These are phyloP conservation scores for Mastacembelus armatus DNA, from an alignment of 2,797 vertebrate species.

Conservation along the genomic window DNA sequence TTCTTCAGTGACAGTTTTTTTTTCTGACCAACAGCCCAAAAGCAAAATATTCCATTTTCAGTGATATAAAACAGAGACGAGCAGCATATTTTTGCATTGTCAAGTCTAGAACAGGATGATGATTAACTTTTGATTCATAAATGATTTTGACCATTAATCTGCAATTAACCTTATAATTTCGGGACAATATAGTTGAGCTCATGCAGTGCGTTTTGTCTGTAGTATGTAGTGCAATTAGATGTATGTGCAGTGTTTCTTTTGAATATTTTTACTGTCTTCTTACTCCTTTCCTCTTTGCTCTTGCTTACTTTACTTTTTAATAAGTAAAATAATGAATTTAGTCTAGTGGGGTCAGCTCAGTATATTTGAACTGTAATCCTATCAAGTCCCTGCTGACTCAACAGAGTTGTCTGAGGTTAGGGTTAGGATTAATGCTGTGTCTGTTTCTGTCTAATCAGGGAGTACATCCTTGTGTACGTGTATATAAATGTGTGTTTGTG, in stretches of 20 bases:
- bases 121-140: neutral
- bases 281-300: conserved; percentile 52
- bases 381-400: conserved; percentile 51
- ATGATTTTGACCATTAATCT: neutral
- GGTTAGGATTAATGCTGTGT: conserved; percentile 40
- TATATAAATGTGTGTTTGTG: conserved; percentile 50
- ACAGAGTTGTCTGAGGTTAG: conserved; percentile 38
- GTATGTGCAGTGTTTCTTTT: conserved; percentile 16
- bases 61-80: neutral
- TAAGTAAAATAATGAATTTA: conserved; percentile 48
- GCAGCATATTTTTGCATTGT: neutral
- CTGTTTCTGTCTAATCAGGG: conserved; percentile 63
- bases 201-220: neutral
- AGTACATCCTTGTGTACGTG: conserved; percentile 48
- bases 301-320: conserved; percentile 46
- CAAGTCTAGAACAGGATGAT: neutral
- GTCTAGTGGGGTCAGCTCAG: conserved; percentile 33
- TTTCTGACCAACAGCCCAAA: neutral
- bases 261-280: conserved; percentile 31
- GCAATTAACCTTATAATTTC: neutral
- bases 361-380: conserved; percentile 41
- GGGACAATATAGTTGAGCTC: neutral
- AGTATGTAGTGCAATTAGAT: neutral
- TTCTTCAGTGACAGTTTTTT: neutral
- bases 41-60: neutral